Percentiles rank a stretch among this genome's conserved stretches.
Evolutionary conservation across 92 coral and sea anemone genomes (phyloP).

Genomic region (Palythoa grandiflora): DNA sequence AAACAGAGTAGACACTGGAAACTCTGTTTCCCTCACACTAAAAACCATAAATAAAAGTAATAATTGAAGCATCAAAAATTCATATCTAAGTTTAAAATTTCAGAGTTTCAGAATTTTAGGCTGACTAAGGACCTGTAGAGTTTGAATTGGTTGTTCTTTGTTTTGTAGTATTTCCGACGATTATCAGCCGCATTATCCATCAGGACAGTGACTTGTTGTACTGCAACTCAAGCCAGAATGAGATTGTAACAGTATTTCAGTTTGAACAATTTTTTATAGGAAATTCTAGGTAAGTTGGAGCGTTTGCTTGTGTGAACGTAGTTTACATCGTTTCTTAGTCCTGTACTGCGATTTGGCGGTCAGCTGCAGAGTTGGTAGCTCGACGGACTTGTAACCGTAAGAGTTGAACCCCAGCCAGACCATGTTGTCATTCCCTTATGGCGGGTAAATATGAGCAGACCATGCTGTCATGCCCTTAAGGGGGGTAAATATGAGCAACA

Average conservation of each 20-base stretch:
- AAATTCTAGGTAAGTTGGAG: conserved; percentile 73
- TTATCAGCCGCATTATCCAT: conserved; percentile 81
- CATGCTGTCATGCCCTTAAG: too few relatives aligned
- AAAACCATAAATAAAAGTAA: too few relatives aligned
- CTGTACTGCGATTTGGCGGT: not conserved
- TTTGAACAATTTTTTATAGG: conserved; percentile 91
- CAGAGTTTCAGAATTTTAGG: not conserved
- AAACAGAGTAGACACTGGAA: too few relatives aligned
- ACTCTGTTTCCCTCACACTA: too few relatives aligned
- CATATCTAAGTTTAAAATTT: not conserved
- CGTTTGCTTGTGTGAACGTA: not conserved
- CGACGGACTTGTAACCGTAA: too few relatives aligned
- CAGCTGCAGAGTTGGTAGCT: too few relatives aligned
- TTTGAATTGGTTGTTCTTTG: not conserved
- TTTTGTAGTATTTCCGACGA: conserved; percentile 88
- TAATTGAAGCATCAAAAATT: too few relatives aligned
- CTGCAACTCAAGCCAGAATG: conserved; percentile 69
- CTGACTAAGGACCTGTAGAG: not conserved
- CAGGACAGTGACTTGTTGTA: conserved; percentile 81
- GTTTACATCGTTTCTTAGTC: not conserved
- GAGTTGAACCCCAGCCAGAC: too few relatives aligned
- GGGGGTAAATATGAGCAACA: too few relatives aligned
- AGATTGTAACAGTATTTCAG: conserved; percentile 88
- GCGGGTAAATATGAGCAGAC: not conserved
- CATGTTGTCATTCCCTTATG: too few relatives aligned